A percentile compares a stretch with the other conserved stretches of the same genome.
Evolutionary conservation across 2,113 vertebrate genomes (phyloP).

Genomic region (Brachirus orientalis): DNA sequence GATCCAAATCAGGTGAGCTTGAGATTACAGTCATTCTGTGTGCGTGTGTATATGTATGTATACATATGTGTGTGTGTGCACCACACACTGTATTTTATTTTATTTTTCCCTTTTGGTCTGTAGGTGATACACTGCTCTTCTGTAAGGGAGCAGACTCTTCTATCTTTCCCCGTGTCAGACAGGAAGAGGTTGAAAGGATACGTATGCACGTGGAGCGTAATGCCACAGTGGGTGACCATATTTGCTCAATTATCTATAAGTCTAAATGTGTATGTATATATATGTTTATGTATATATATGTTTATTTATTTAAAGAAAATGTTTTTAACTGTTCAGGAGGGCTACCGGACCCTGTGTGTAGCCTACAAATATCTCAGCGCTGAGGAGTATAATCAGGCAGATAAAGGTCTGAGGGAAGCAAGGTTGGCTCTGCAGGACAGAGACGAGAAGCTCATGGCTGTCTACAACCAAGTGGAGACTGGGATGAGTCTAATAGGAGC

Average conservation of each 20-base stretch:
- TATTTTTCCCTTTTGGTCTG: slow-evolving; percentile 23
- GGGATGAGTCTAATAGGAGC: slow-evolving; percentile 95
- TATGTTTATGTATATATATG: background rate
- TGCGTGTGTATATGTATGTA: no score
- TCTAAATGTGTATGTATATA: background rate
- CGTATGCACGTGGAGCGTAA: slow-evolving; percentile 92
- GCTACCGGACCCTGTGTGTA: slow-evolving; percentile 94
- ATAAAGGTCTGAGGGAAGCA: slow-evolving; percentile 85
- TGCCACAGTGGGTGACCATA: slow-evolving; percentile 84
- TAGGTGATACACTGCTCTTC: slow-evolving; percentile 92
- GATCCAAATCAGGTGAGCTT: slow-evolving; percentile 83
- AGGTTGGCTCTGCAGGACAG: slow-evolving; percentile 93
- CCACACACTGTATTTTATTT: no score
- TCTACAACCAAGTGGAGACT: slow-evolving; percentile 92
- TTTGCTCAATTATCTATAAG: background rate
- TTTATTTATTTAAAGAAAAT: background rate
- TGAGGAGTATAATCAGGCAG: slow-evolving; percentile 85
- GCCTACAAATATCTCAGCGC: slow-evolving; percentile 89
- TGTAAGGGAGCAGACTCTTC: slow-evolving; percentile 98
- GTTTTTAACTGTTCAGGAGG: slow-evolving; percentile 82
- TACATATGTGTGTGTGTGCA: no score
- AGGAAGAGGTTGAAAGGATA: slow-evolving; percentile 89
- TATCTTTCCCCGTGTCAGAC: slow-evolving; percentile 90
- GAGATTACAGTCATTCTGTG: background rate
- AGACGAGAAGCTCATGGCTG: slow-evolving; percentile 90